Evolutionary conservation across 2,797 vertebrate genomes (phyloP).

Genomic region (Syngnathus acus): DNA sequence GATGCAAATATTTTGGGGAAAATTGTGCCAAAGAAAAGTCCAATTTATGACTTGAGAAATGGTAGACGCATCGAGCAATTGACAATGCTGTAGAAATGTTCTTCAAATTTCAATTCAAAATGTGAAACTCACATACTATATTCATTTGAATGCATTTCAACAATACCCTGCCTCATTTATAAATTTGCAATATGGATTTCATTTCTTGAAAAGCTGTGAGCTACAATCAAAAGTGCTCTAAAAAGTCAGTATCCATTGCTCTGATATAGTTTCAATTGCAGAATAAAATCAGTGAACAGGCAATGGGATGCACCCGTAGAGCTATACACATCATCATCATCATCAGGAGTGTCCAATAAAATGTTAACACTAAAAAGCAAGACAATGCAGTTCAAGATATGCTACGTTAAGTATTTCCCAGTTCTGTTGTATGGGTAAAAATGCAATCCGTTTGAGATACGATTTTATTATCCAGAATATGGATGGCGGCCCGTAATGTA

Average conservation of each 20-base stretch:
- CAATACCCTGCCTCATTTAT: background rate
- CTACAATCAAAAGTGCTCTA: background rate
- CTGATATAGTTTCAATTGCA: background rate
- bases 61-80: no score
- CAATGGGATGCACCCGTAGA: background rate
- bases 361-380: background rate
- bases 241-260: background rate
- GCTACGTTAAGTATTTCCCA: background rate
- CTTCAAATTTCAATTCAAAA: background rate
- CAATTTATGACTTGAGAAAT: background rate
- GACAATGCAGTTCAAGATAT: background rate
- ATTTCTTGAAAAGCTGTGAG: background rate
- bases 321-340: background rate
- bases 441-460: background rate
- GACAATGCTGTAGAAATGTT: background rate
- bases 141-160: background rate
- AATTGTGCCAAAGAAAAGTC: background rate
- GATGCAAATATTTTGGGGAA: constrained; percentile 26
- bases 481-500: background rate
- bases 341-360: background rate
- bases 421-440: background rate
- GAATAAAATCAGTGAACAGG: background rate
- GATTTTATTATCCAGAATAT: background rate
- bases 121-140: background rate
- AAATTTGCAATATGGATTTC: no score